Base-by-base conservation (phyloP, 2,113 vertebrate genomes). In the Climacteris rufus region DNA sequence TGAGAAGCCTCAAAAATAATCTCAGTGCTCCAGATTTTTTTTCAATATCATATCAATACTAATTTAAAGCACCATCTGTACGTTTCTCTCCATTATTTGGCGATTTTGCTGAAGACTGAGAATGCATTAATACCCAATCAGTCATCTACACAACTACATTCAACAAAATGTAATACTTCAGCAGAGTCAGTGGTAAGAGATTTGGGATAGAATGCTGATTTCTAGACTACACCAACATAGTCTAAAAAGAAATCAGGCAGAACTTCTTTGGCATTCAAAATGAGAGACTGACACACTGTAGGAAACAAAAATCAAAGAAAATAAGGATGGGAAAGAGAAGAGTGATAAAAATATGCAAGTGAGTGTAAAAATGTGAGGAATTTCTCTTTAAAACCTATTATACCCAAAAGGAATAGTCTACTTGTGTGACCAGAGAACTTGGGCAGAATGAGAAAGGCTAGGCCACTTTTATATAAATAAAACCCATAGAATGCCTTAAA, bases 31-130 rank as follows among this genome's bases (percentile, higher is more conserved):
- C 42, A 92, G 56, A 25, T 61, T 81, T 71, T 89, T 84, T 87
- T 88, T 52, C 74, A 85, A 7, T 82, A 74, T 59, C 30, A 7
- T 39, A 85, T 47, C 49, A 77, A 76, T 71, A 83, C 40, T 81
- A 74, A 84, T 90, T 93, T 81, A 83, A 94, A 88, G 69, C 33
- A 61, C 77, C 56, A 92, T 70, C 90, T 94, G 42, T 66, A 68
- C 10, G 11, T 57, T 92, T 82, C 40, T 88, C 35, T 92, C 60
- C 64, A 24, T 65, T 87, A 71, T 66, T 83, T 94, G 75, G 33
- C 0, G 1, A 87, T 77, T 95, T 75, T 86, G 61, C 42, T 84
- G 56, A 94, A 87, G 56, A 45, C 28, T 77, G n/a, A 84, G 84
- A 42, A 89, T 69, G 50, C 33, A 66, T 65, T 65, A 31, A 60